A percentile compares a stretch with the other conserved stretches of the same genome.
Conservation (phyloP, 2,888 invertebrate species). For the Hemicrepidius hirtus region DNA sequence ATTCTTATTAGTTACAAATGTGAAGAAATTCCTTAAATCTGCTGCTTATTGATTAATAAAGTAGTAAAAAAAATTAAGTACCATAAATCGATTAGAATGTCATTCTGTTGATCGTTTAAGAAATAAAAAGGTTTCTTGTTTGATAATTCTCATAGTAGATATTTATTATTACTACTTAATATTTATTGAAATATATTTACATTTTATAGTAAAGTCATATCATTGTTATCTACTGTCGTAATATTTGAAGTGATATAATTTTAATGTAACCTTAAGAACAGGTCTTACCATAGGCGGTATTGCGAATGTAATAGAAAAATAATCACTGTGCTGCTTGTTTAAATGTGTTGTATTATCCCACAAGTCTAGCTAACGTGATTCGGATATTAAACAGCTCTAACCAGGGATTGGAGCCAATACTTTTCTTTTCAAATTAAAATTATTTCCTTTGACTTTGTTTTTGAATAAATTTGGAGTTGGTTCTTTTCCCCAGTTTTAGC, state of each 20-base stretch:
- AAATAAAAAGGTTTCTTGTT: conserved; percentile 52
- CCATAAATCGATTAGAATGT: not conserved
- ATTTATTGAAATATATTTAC: conserved; percentile 55
- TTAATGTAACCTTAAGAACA: conserved; percentile 45
- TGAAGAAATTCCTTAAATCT: not conserved
- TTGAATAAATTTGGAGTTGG: not conserved
- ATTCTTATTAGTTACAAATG: not conserved
- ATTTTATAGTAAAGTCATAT: conserved; percentile 54
- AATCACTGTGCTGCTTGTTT: conserved; percentile 41
- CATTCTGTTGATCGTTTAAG: conserved; percentile 55
- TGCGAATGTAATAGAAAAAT: conserved; percentile 29
- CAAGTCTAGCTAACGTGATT: conserved; percentile 21
- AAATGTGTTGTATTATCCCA: conserved; percentile 34
- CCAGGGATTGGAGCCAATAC: not conserved
- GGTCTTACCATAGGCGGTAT: conserved; percentile 37
- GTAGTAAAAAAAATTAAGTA: not conserved
- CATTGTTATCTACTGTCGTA: conserved; percentile 54
- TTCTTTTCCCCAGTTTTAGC: conserved; percentile 17
- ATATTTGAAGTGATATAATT: conserved; percentile 49
- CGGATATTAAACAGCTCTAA: conserved; percentile 21
- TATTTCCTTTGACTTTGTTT: not conserved
- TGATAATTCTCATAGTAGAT: conserved; percentile 55
- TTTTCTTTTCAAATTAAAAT: not conserved
- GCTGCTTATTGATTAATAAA: not conserved
- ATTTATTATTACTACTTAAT: conserved; percentile 57